Evolutionary conservation across 2,113 vertebrate genomes (phyloP).

Genomic region (Eulemur rufifrons): DNA sequence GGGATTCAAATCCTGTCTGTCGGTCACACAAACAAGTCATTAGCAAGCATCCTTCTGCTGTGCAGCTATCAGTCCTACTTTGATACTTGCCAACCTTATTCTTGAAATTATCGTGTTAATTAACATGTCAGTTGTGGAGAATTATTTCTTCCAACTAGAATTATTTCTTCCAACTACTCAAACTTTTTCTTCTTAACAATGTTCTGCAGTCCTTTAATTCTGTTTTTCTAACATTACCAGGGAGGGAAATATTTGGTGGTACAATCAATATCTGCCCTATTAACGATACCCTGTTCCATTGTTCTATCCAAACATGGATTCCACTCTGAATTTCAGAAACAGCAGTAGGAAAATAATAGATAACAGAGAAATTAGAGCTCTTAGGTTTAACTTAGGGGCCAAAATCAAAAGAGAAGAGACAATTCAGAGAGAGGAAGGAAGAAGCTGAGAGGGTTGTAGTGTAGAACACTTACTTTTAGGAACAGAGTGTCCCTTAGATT

Average conservation of each 20-base stretch:
- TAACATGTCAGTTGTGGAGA: not conserved
- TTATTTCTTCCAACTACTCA: conserved; percentile 36
- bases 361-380: conserved; percentile 65
- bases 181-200: not conserved
- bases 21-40: not conserved
- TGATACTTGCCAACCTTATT: not conserved
- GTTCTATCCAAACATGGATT: conserved; percentile 39
- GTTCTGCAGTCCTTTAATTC: not conserved
- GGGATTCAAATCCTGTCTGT: not conserved
- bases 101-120: conserved; percentile 44
- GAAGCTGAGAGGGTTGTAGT: conserved; percentile 50
- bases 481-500: conserved; percentile 77
- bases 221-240: conserved; percentile 32
- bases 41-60: not conserved
- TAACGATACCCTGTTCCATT: conserved; percentile 30
- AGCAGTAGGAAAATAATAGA: conserved; percentile 44
- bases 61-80: not conserved
- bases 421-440: conserved; percentile 48
- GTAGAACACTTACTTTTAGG: conserved; percentile 75
- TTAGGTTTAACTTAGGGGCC: conserved; percentile 26
- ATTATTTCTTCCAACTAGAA: conserved; percentile 45
- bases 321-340: conserved; percentile 39
- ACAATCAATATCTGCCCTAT: not conserved
- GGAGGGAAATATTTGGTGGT: not conserved
- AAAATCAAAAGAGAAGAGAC: conserved; percentile 60